These are phyloP conservation scores for Abscondita cerata DNA, from an alignment of 2,888 invertebrate species.

Conservation along the genomic window DNA sequence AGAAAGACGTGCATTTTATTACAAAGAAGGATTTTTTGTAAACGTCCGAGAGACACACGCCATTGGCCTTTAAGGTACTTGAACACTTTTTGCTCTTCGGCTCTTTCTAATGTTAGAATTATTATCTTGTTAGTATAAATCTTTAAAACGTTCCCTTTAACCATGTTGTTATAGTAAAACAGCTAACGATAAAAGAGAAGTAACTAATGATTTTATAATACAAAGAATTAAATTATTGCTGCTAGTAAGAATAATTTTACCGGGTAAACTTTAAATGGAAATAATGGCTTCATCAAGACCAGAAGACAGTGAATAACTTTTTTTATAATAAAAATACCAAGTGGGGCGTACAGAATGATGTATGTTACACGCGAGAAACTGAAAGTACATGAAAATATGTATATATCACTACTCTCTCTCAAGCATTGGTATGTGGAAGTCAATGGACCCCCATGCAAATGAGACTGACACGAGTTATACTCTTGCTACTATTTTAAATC, in stretches of 20 bases:
- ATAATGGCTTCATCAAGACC: constrained; percentile 22
- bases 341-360: constrained; percentile 24
- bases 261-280: constrained; percentile 20
- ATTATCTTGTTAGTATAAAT: constrained; percentile 28
- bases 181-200: constrained; percentile 21
- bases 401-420: constrained; percentile 20
- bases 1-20: constrained; percentile 19
- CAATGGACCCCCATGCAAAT: constrained; percentile 28
- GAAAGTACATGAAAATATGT: constrained; percentile 28
- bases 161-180: constrained; percentile 17
- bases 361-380: constrained; percentile 24
- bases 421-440: constrained; percentile 19
- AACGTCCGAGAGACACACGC: constrained; percentile 18
- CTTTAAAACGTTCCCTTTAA: constrained; percentile 20
- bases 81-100: constrained; percentile 19
- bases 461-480: constrained; percentile 22
- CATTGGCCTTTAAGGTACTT: constrained; percentile 21
- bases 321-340: constrained; percentile 11
- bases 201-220: constrained; percentile 25
- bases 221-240: constrained; percentile 27
- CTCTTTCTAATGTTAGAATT: constrained; percentile 24
- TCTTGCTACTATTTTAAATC: constrained; percentile 20
- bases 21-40: constrained; percentile 18
- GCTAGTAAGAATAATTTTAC: constrained; percentile 14
- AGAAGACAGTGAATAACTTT: constrained; percentile 17